Conservation (phyloP, 2,888 invertebrate genomes). For the Rhimphoctona megacephalus region DNA sequence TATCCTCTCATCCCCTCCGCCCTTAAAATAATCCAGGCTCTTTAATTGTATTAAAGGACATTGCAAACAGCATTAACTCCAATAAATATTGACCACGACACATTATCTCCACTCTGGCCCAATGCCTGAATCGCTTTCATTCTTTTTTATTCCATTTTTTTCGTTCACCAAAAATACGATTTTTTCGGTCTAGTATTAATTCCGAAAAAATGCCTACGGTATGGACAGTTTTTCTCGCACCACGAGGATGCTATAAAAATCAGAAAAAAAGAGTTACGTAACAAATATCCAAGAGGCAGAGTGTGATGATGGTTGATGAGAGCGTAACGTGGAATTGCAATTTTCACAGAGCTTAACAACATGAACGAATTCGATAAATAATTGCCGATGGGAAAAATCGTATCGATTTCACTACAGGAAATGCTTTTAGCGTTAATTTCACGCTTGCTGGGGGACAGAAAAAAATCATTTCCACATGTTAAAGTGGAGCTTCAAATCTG, state of each 20-base stretch:
- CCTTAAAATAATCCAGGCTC: not conserved
- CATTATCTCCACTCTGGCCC: not conserved
- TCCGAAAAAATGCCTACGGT: not conserved
- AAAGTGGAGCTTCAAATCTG: not conserved
- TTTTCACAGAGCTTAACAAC: constrained; percentile 3
- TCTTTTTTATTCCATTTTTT: not conserved
- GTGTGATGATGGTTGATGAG: constrained; percentile 17
- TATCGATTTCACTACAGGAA: constrained; percentile 15
- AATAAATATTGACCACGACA: constrained; percentile 2
- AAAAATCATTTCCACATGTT: not conserved
- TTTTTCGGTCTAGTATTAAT: not conserved
- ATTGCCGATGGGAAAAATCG: not conserved
- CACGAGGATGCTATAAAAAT: not conserved
- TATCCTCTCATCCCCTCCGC: not conserved
- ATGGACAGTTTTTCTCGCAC: not conserved
- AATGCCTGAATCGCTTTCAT: not conserved
- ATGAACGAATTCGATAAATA: constrained; percentile 26
- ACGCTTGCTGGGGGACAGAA: not conserved
- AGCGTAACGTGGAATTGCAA: constrained; percentile 19
- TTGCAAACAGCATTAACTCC: constrained; percentile 9
- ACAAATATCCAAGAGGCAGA: constrained; percentile 1
- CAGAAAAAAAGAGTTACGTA: not conserved
- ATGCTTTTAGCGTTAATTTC: constrained; percentile 10
- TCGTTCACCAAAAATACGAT: not conserved
- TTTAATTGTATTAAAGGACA: constrained; percentile 7